A percentile compares a stretch with the other conserved stretches of the same genome.
phyloP scores from a whole-genome alignment of 1,140 invertebrate species.

The Dreissena polymorpha region DNA sequence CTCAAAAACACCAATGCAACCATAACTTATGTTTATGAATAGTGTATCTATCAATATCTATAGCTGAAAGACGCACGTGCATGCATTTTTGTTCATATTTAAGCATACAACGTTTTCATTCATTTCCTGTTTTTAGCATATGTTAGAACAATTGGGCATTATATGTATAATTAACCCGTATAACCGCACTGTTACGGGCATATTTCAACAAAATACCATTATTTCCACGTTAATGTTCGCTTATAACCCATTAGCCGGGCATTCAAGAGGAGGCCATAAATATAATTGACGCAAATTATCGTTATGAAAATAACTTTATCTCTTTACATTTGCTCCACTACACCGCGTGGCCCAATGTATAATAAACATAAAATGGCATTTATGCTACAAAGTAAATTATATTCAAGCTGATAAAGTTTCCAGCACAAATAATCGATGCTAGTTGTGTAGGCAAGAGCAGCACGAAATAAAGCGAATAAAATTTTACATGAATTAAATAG shows the following conservation, averaged over 20 bases:
- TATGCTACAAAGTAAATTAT: constrained; percentile 58
- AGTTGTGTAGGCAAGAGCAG: constrained; percentile 27
- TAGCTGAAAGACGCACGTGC: no score
- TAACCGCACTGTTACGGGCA: no score
- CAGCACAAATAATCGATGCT: constrained; percentile 42
- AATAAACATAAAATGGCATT: constrained; percentile 59
- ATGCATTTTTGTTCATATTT: no score
- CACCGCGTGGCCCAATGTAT: constrained; percentile 40
- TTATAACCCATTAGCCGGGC: neutral
- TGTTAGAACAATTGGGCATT: no score
- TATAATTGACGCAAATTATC: constrained; percentile 45
- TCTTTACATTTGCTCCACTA: constrained; percentile 26
- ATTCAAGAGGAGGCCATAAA: neutral
- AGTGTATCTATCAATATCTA: no score
- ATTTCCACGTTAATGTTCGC: constrained; percentile 22
- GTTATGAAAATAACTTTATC: constrained; percentile 56
- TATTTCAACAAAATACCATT: constrained; percentile 19
- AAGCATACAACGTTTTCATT: no score
- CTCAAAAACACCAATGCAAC: no score
- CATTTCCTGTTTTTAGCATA: no score
- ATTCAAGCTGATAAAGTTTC: constrained; percentile 53
- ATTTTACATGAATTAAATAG: constrained; percentile 6
- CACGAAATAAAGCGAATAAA: neutral
- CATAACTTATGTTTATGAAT: no score
- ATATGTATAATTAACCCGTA: no score